Evolutionary conservation across 2,797 vertebrate genomes (phyloP).

Genomic region (Fistularia commersonii): DNA sequence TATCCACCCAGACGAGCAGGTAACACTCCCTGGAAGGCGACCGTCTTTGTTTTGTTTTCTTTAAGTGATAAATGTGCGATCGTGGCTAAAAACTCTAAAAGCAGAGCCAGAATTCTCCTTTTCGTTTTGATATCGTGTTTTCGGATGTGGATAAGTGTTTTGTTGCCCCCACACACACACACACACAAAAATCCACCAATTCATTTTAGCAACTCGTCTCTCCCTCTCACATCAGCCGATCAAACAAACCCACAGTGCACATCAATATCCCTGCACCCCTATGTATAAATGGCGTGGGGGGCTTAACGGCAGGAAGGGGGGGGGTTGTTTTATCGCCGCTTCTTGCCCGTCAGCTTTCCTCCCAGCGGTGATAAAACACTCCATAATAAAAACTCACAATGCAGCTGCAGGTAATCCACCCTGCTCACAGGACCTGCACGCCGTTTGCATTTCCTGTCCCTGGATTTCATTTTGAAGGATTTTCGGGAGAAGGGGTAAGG

Average conservation of each 20-base stretch:
- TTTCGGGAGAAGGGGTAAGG: constrained; percentile 55
- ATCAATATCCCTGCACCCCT: constrained; percentile 32
- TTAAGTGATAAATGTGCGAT: too few species aligned
- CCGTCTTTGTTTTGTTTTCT: too few species aligned
- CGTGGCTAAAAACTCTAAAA: too few species aligned
- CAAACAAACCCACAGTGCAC: constrained; percentile 42
- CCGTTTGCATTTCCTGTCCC: constrained; percentile 66
- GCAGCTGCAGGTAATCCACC: constrained; percentile 73
- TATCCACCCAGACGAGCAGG: too few species aligned
- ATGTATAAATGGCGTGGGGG: constrained; percentile 43
- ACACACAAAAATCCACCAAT: too few species aligned
- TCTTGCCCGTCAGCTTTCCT: constrained; percentile 76
- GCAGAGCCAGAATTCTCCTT: too few species aligned
- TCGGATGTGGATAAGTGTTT: too few species aligned
- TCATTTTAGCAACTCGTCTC: constrained; percentile 43
- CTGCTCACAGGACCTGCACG: constrained; percentile 52
- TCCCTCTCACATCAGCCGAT: constrained; percentile 35
- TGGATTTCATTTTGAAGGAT: constrained; percentile 66
- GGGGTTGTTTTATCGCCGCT: constrained; percentile 74
- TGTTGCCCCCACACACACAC: too few species aligned
- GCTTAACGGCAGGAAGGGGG: constrained; percentile 66
- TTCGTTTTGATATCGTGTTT: too few species aligned
- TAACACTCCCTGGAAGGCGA: too few species aligned
- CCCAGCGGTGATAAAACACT: constrained; percentile 77
- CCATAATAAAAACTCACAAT: constrained; percentile 76